A percentile compares a stretch with the other conserved stretches of the same genome.
These are phyloP conservation scores for Neopipo cinnamomea DNA, from an alignment of 2,113 vertebrate genomes.

Conservation along the genomic window DNA sequence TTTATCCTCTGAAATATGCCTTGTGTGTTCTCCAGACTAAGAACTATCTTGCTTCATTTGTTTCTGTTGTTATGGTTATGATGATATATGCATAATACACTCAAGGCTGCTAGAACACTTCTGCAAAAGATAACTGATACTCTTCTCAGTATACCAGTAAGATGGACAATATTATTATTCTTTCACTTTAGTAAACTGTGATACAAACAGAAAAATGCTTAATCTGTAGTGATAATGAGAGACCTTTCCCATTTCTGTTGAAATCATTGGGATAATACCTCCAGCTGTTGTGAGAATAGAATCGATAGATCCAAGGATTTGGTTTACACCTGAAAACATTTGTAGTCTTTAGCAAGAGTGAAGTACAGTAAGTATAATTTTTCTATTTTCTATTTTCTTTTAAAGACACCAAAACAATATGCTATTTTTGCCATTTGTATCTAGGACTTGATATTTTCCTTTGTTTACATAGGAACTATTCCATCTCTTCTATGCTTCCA, in stretches of 20 bases:
- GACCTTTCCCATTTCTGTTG: background rate
- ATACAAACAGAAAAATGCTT: background rate
- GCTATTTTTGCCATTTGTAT: background rate
- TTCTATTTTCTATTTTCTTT: background rate
- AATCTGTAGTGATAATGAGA: fast-evolving
- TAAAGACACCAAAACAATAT: background rate
- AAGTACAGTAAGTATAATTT: background rate
- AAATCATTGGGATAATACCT: background rate
- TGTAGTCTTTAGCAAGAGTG: background rate
- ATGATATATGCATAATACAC: background rate
- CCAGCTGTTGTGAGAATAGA: background rate
- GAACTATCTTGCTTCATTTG: background rate
- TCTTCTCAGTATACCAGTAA: background rate
- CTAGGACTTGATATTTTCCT: background rate
- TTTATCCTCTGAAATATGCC: background rate
- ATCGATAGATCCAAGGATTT: background rate
- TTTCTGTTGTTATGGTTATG: background rate
- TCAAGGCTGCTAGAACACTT: background rate
- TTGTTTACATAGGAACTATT: background rate
- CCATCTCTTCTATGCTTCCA: background rate
- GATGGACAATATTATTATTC: background rate
- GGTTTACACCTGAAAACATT: background rate
- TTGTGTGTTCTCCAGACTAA: background rate
- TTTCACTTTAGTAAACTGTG: background rate
- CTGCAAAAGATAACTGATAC: background rate